phyloP scores from a whole-genome alignment of 2,113 vertebrate genomes.

The Tachycineta bicolor region DNA sequence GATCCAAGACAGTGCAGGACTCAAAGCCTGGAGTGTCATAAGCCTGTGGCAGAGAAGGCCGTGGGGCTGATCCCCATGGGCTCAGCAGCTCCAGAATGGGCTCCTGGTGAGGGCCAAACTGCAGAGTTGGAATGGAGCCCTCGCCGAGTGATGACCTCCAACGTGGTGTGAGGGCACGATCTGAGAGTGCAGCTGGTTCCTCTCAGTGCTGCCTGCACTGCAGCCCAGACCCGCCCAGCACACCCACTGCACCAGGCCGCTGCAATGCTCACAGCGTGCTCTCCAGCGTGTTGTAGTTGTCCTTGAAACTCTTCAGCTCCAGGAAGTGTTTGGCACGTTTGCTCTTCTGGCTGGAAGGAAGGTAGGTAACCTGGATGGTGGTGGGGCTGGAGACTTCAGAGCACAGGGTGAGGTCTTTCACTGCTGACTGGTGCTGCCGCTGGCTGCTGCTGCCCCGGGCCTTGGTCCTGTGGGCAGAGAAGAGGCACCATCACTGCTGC shows the following conservation, averaged over 20 bases:
- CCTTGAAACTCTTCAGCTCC: conserved; percentile 97
- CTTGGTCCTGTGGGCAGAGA: conserved; percentile 64
- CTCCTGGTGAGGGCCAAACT: not conserved
- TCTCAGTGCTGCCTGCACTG: not conserved
- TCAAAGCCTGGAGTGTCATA: not conserved
- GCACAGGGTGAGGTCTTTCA: conserved; percentile 87
- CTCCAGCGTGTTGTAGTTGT: conserved; percentile 96
- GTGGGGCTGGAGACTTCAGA: conserved; percentile 69
- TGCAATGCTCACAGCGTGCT: conserved; percentile 79
- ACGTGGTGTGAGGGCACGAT: not conserved
- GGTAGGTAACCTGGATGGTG: conserved; percentile 92
- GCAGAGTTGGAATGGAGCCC: not conserved
- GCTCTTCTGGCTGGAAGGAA: conserved; percentile 89
- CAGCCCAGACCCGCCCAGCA: not conserved
- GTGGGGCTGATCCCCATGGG: not conserved
- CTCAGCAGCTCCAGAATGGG: not conserved
- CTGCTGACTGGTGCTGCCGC: conserved; percentile 88
- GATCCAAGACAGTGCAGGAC: not conserved
- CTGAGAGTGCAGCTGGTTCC: not conserved
- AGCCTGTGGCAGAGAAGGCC: not conserved
- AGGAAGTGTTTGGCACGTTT: conserved; percentile 94
- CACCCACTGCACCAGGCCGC: not conserved
- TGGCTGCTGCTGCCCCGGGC: conserved; percentile 73
- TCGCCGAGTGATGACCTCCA: rapidly evolving
- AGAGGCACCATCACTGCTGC: not conserved